A percentile compares a stretch with the other conserved stretches of the same genome.
These are phyloP conservation scores for Dilophus febrilis DNA, from an alignment of 2,888 invertebrate genomes.

Conservation along the genomic window DNA sequence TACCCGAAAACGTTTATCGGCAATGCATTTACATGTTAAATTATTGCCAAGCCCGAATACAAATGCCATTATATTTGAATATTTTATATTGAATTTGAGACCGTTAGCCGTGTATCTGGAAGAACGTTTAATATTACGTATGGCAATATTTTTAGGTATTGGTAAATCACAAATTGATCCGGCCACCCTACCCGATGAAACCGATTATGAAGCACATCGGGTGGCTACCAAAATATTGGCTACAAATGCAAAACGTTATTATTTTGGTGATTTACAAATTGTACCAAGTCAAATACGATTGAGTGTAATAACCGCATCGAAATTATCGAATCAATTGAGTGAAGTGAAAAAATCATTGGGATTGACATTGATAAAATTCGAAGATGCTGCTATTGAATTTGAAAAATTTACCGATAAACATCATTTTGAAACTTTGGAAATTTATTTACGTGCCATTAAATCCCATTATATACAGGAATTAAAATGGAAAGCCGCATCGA, in stretches of 20 bases:
- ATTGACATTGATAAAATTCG: constrained; percentile 83
- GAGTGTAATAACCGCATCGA: constrained; percentile 76
- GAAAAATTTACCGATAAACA: constrained; percentile 75
- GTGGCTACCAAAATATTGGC: constrained; percentile 65
- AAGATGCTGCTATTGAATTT: constrained; percentile 86
- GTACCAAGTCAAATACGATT: constrained; percentile 65
- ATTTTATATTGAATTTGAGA: constrained; percentile 63
- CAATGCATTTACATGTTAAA: constrained; percentile 64
- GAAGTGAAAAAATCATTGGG: constrained; percentile 72
- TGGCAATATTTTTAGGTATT: constrained; percentile 43
- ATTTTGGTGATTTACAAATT: constrained; percentile 68
- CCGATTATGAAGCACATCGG: constrained; percentile 62
- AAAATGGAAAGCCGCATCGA: constrained; percentile 88
- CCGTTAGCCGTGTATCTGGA: constrained; percentile 77
- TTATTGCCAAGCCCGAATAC: constrained; percentile 50
- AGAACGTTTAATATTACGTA: constrained; percentile 61
- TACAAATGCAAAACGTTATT: constrained; percentile 66
- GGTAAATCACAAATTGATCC: constrained; percentile 37
- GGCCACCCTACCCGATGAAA: constrained; percentile 57
- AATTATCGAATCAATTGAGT: constrained; percentile 58
- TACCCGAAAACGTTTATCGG: constrained; percentile 32
- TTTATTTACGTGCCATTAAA: constrained; percentile 62
- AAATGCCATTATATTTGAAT: constrained; percentile 79
- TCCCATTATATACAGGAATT: constrained; percentile 81
- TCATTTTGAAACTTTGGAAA: constrained; percentile 80